A percentile compares a stretch with the other conserved stretches of the same genome.
Conservation (phyloP, 2,888 invertebrate genomes). For the Oasisia sp. region DNA sequence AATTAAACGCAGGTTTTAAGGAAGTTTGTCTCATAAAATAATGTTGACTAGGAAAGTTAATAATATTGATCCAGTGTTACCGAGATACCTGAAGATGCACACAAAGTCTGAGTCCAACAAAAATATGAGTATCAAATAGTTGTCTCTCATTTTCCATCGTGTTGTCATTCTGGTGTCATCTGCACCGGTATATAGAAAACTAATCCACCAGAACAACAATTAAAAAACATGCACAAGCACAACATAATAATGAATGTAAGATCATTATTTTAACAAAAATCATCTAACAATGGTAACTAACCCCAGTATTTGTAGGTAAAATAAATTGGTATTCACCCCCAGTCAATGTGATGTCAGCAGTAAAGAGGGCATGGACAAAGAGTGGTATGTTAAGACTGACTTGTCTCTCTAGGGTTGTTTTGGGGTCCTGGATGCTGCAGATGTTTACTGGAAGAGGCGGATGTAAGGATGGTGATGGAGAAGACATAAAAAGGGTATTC, state of each 20-base stretch:
- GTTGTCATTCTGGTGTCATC: no score
- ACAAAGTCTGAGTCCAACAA: not conserved
- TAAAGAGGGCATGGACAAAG: not conserved
- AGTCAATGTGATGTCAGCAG: no score
- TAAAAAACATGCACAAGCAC: no score
- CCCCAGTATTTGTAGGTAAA: no score
- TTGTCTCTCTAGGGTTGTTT: not conserved
- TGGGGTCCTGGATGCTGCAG: not conserved
- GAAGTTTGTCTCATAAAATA: not conserved
- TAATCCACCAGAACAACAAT: no score
- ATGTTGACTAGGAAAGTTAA: not conserved
- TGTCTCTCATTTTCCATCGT: no score
- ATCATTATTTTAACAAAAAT: no score
- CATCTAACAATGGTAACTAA: no score
- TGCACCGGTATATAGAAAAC: no score
- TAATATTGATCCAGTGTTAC: not conserved
- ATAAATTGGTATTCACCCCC: no score
- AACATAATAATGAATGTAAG: not conserved
- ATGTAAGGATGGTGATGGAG: not conserved
- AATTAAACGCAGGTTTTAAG: not conserved
- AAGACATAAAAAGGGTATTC: not conserved
- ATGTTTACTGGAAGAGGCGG: not conserved
- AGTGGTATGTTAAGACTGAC: not conserved
- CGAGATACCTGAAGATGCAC: not conserved
- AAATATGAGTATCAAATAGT: not conserved